A percentile compares a stretch with the other conserved stretches of the same genome.
Conservation (phyloP, 2,888 invertebrate species). For the Drosophila eohydei region DNA sequence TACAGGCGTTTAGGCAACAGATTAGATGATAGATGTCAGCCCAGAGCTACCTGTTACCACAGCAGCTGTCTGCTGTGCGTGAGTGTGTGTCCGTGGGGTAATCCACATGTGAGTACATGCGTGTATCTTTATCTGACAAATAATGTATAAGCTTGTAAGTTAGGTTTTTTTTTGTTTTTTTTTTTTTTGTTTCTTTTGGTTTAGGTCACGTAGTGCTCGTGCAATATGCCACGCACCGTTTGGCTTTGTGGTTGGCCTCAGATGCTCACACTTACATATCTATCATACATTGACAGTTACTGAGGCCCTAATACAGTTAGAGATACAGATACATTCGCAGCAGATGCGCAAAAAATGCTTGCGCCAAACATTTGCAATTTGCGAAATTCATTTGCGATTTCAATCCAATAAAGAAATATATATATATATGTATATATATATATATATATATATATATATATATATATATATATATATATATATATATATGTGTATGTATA, state of each 20-base stretch:
- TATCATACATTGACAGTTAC: constrained; percentile 26
- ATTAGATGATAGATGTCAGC: constrained; percentile 63
- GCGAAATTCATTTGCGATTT: constrained; percentile 53
- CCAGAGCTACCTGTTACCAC: constrained; percentile 39
- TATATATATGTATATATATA: neutral
- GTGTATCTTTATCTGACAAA: constrained; percentile 14
- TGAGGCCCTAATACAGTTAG: constrained; percentile 1
- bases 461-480: neutral
- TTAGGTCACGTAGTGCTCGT: constrained; percentile 57
- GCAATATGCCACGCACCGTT: constrained; percentile 49
- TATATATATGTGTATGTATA: neutral
- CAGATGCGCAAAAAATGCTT: constrained; percentile 15
- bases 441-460: neutral
- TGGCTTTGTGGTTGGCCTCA: constrained; percentile 37
- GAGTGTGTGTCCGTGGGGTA: constrained; percentile 31
- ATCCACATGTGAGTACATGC: constrained; percentile 18
- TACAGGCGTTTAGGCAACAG: constrained; percentile 55
- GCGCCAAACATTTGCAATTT: constrained; percentile 36
- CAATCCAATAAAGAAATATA: too few relatives aligned
- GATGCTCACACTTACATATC: neutral
- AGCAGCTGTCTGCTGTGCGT: constrained; percentile 6
- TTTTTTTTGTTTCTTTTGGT: constrained; percentile 14
- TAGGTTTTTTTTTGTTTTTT: neutral
- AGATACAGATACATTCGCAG: constrained; percentile 11
- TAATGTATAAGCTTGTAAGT: constrained; percentile 22